phyloP scores from a whole-genome alignment of 2,888 invertebrate species.

The Gymnocheta viridis region DNA sequence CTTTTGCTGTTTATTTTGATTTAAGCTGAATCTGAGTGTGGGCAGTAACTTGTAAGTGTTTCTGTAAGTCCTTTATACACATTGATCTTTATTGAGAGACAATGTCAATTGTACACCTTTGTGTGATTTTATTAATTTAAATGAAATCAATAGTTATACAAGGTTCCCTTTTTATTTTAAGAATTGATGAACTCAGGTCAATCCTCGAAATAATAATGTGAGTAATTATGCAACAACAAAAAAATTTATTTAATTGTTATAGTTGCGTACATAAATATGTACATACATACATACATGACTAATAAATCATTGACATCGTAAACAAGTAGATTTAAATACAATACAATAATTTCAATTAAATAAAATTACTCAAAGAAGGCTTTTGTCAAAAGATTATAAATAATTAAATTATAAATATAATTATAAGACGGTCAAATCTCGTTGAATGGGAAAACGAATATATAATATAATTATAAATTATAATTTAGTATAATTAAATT shows the following conservation, averaged over 20 bases:
- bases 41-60: not conserved
- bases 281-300: not conserved
- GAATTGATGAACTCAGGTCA: not conserved
- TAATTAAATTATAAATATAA: too few relatives aligned
- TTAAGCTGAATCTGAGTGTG: not conserved
- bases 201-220: not conserved
- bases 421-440: too few relatives aligned
- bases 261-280: not conserved
- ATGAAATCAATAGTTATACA: not conserved
- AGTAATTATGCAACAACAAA: not conserved
- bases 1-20: not conserved
- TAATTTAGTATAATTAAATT: too few relatives aligned
- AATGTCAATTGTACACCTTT: not conserved
- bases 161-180: not conserved
- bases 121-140: conserved; percentile 2
- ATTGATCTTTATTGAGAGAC: conserved; percentile 33
- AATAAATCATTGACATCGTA: not conserved
- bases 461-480: too few relatives aligned
- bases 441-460: too few relatives aligned
- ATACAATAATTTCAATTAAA: not conserved
- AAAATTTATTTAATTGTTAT: too few relatives aligned
- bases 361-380: not conserved
- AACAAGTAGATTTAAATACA: conserved; percentile 5
- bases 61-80: not conserved
- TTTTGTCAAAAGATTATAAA: not conserved